Evolutionary conservation across 2,113 vertebrate genomes (phyloP), one percentile per base, ranked within the genome.

Genomic region (Falco punctatus): DNA sequence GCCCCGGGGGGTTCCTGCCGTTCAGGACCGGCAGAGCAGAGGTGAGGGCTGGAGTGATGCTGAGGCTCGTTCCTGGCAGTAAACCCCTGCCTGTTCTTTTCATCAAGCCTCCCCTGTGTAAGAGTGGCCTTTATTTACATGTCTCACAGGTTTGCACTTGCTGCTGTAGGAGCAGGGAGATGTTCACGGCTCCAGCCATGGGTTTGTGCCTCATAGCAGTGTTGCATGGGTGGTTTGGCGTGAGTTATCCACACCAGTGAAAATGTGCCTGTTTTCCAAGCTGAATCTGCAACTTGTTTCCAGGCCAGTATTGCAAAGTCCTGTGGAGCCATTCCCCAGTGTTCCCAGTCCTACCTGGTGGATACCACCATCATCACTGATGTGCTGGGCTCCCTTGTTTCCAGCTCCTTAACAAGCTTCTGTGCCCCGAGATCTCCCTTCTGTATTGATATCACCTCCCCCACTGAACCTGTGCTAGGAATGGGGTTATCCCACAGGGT

Each of bases 131-230:
- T 83, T 22, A 38, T 88, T 88, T 22, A 73, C 40, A 9, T 0
- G 0, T 27, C 81, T 62, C 2, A 1, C 38, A 48, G 55, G 40
- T 74, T 10, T 88, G 61, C 66, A 8, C 74, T 44, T 51, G 44
- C 52, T 88, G 51, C 33, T 66, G 2, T 15, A 35, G 67, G 24
- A 77, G 30, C 61, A 48, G 28, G 61, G 44, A 11, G 42, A 15
- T 0, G 0, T 13, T 22, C 24, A 8, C 1, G 13, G 40, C 78
- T 65, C 35, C 73, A 90, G 40, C 13, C 18, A 5, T 4, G 4
- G 44, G 5, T 55, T 11, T 66, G 83, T 65, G 26, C 42, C 38
- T 40, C 0, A 0, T 14, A 28, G 59, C 69, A 72, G 52, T 26
- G 14, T 0, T 46, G 26, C n/a, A 17, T 0, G 2, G 21, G 13